phyloP scores from a whole-genome alignment of 2,113 vertebrate genomes.

The Ptilonorhynchus violaceus region DNA sequence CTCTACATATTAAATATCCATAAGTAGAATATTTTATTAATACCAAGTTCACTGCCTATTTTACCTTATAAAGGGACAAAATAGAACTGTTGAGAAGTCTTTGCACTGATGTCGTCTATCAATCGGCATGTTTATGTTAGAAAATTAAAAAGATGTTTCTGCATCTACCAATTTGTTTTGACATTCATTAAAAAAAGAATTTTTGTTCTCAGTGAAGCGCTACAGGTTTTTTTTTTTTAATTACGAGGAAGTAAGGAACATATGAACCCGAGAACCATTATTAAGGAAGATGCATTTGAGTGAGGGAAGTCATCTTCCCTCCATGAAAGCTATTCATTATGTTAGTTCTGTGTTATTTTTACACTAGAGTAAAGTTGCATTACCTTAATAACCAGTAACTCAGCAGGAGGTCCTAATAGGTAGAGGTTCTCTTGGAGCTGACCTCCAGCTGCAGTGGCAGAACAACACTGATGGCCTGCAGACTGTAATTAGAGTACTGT shows the following conservation, averaged over 20 bases:
- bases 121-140: background rate
- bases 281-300: background rate
- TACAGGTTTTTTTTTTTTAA: background rate
- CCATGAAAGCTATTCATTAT: slow-evolving; percentile 56
- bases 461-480: background rate
- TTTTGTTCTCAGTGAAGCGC: background rate
- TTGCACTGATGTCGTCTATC: background rate
- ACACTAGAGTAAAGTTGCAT: slow-evolving; percentile 49
- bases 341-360: slow-evolving; percentile 47
- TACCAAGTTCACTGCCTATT: background rate
- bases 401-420: slow-evolving; percentile 57
- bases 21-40: slow-evolving; percentile 33
- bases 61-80: background rate
- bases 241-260: slow-evolving; percentile 5
- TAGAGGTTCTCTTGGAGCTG: slow-evolving; percentile 42
- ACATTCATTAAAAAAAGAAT: background rate
- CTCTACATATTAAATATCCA: background rate
- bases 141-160: background rate
- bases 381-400: slow-evolving; percentile 73
- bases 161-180: background rate
- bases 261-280: background rate
- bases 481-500: slow-evolving; percentile 61
- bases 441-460: slow-evolving; percentile 56
- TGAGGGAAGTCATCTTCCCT: background rate
- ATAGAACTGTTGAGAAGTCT: background rate